Base-by-base conservation (phyloP, 1,140 invertebrate genomes). In the Drosophila leontia region DNA sequence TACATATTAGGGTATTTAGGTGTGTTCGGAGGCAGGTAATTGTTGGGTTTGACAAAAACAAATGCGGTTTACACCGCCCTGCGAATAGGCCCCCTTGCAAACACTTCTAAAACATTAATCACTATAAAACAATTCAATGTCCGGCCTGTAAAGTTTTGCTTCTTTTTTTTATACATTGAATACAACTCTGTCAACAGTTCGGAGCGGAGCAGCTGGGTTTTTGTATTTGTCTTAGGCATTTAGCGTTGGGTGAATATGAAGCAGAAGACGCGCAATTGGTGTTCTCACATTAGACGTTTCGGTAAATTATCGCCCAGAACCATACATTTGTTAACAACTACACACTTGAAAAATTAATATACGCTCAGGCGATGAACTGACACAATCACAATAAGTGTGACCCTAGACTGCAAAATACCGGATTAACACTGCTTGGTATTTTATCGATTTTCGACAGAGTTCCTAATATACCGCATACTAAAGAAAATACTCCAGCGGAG, bases 141-240 rank as follows among this genome's bases (percentile, higher is more conserved):
- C 53, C 53, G 53, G 53, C 53, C 53, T 56, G 3, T 39, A 39
- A 39, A 13, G 53, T 39, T 56, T 56, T 56, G 53, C 19, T 6
- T 55, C 26, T 56, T 23, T 23, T 23, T 37, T 35, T 17, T 26
- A 11, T 35, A 26, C 11, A 39, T 56, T 56, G 35, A 56, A 56
- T 56, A 56, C 53, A 56, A 56, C 53, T 56, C 53, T 56, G 53
- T 56, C 53, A 56, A 56, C 53, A 56, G 53, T 39, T 56, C 53
- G 15, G 35, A 56, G 53, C 53, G 15, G 35, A 56, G 53, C 53
- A 56, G 37, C 53, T 26, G 53, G 34, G n/a, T 23, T 39, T 39
- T 2, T 23, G 35, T 26, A 26, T 39, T 56, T 26, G 19, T 5
- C 19, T 56, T 12, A 11, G 53, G 23, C 19, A 11, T 26, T 7